phyloP scores from a whole-genome alignment of 2,113 vertebrate species.

The Paradisaea rubra region DNA sequence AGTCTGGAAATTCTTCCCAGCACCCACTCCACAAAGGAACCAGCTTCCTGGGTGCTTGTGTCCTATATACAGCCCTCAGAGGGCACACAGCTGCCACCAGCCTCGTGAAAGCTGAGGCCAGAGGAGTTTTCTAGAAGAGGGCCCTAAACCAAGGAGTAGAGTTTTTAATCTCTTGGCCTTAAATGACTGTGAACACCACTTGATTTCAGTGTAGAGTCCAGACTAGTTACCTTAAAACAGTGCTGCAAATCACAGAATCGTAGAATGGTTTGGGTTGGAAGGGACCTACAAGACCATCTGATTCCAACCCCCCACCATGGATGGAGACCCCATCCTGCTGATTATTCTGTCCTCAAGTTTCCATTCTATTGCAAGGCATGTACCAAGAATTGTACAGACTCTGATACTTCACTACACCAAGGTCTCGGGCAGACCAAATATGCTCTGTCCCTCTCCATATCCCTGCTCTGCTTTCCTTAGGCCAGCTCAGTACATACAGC shows the following conservation, averaged over 20 bases:
- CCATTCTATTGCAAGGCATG: background rate
- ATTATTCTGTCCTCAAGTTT: background rate
- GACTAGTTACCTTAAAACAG: background rate
- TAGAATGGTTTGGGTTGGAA: background rate
- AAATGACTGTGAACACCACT: fast-evolving
- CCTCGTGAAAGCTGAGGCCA: background rate
- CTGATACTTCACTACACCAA: background rate
- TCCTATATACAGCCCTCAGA: background rate
- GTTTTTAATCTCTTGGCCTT: background rate
- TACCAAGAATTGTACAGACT: background rate
- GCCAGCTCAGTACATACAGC: background rate
- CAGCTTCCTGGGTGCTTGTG: background rate
- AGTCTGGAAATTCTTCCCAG: background rate
- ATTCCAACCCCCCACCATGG: fast-evolving
- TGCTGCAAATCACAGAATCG: background rate
- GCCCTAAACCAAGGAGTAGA: background rate
- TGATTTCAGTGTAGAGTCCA: background rate
- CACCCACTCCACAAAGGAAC: background rate
- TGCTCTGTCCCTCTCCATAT: background rate
- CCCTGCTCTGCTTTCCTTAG: background rate
- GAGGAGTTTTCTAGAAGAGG: background rate
- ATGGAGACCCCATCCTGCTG: background rate
- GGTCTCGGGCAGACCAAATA: background rate
- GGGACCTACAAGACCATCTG: background rate
- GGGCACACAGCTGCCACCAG: background rate